Percentiles rank a stretch among this genome's conserved stretches.
Conservation (phyloP, 2,797 vertebrate species). For the Microcaecilia unicolor region DNA sequence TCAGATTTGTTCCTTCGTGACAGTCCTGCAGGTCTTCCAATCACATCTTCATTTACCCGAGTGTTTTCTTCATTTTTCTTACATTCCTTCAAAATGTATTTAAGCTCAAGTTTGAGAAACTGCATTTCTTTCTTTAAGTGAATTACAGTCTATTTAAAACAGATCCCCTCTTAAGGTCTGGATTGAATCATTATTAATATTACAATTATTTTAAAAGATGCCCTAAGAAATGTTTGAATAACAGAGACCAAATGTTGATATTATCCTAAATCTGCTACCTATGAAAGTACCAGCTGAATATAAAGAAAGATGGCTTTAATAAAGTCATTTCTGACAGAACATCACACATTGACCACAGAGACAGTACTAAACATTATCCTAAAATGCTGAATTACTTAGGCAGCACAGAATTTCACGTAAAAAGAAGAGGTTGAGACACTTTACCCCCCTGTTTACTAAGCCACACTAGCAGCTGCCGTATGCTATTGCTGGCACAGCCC, state of each 20-base stretch:
- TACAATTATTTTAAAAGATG: constrained; percentile 15
- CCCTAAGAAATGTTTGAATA: not conserved
- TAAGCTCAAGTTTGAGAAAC: constrained; percentile 15
- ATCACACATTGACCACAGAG: no score
- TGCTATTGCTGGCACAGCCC: no score
- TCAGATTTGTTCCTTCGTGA: constrained; percentile 9
- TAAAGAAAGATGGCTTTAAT: constrained; percentile 3
- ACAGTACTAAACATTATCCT: no score
- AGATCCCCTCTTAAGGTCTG: constrained; percentile 3
- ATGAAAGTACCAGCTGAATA: constrained; percentile 5
- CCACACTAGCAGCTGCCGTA: no score
- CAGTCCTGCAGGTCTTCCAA: constrained; percentile 3
- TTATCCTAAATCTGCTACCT: constrained; percentile 9
- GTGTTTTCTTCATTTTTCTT: constrained; percentile 14
- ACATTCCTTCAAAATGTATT: constrained; percentile 18
- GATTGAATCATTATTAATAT: no score
- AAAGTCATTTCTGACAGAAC: not conserved
- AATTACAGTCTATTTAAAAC: constrained; percentile 31
- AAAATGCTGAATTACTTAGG: no score
- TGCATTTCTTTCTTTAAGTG: constrained; percentile 17
- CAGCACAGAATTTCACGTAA: no score
- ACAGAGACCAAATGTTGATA: constrained; percentile 6
- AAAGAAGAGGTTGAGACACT: no score
- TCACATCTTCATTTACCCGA: constrained; percentile 15
- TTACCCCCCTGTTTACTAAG: no score